phyloP scores from a whole-genome alignment of 1,140 invertebrate genomes.

The Tenebrio molitor region DNA sequence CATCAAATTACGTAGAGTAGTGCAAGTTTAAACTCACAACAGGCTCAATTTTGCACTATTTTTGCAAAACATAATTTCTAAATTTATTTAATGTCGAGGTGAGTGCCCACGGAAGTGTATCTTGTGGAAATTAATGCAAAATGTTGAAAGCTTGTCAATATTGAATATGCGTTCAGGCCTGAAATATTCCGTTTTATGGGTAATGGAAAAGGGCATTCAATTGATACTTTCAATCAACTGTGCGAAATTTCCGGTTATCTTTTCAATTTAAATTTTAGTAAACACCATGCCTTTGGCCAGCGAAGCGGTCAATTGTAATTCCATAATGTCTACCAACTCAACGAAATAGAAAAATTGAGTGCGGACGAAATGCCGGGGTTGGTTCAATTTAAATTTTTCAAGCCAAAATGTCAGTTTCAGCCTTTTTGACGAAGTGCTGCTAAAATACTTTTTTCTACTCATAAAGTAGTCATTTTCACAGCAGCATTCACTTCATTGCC shows the following conservation, averaged over 20 bases:
- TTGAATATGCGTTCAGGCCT: slow-evolving; percentile 11
- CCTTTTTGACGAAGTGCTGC: no score
- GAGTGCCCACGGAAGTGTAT: neutral
- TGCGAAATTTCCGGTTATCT: slow-evolving; percentile 16
- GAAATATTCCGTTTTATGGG: slow-evolving; percentile 7
- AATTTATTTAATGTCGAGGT: no score
- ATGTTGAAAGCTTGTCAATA: slow-evolving; percentile 10
- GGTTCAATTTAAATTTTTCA: no score
- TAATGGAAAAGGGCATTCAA: slow-evolving; percentile 37
- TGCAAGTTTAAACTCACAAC: neutral
- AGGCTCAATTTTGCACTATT: neutral
- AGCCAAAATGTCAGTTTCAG: no score
- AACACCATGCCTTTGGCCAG: neutral
- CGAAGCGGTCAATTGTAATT: neutral
- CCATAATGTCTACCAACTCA: no score
- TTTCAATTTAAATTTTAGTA: slow-evolving; percentile 25
- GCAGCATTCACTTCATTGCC: no score
- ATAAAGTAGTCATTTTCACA: no score
- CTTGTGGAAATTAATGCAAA: slow-evolving; percentile 10
- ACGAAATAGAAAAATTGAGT: no score
- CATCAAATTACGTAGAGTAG: neutral
- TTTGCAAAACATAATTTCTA: no score
- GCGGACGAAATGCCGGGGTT: no score
- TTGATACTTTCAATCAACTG: slow-evolving; percentile 7
- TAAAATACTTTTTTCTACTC: no score